These are phyloP conservation scores for Agonopterix subpropinquella DNA, from an alignment of 2,888 invertebrate genomes.

Conservation along the genomic window DNA sequence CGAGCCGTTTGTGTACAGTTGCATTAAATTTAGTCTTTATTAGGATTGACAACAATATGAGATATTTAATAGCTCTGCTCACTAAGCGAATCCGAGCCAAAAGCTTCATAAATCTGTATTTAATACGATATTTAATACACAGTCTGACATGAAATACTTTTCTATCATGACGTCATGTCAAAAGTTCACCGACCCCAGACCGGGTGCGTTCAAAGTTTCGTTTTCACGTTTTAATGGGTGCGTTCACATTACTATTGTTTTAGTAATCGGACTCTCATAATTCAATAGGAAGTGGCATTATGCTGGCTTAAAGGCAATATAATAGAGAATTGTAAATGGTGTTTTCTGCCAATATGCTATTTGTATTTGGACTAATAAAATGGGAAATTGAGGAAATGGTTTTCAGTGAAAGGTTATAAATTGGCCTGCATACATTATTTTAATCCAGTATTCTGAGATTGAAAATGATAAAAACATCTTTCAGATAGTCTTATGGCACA, in stretches of 20 bases:
- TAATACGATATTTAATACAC: background rate
- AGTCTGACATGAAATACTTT: background rate
- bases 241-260: conserved; percentile 11
- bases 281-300: conserved; percentile 9
- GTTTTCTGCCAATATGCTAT: conserved; percentile 7
- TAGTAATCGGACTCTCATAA: conserved; percentile 10
- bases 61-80: no score
- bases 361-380: background rate
- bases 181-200: conserved; percentile 10
- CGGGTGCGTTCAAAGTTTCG: conserved; percentile 6
- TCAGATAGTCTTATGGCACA: no score
- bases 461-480: no score
- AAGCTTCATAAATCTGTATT: no score
- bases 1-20: no score
- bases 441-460: no score
- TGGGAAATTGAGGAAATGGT: background rate
- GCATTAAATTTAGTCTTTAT: no score
- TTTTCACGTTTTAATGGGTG: conserved; percentile 10
- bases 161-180: conserved; percentile 5
- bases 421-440: background rate
- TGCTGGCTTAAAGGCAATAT: conserved; percentile 10
- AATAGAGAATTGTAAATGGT: conserved; percentile 11
- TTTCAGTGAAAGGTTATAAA: background rate
- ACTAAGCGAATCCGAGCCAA: no score
- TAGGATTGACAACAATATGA: no score